phyloP scores from a whole-genome alignment of 2,797 vertebrate species.

The Enteromius anoplus region DNA sequence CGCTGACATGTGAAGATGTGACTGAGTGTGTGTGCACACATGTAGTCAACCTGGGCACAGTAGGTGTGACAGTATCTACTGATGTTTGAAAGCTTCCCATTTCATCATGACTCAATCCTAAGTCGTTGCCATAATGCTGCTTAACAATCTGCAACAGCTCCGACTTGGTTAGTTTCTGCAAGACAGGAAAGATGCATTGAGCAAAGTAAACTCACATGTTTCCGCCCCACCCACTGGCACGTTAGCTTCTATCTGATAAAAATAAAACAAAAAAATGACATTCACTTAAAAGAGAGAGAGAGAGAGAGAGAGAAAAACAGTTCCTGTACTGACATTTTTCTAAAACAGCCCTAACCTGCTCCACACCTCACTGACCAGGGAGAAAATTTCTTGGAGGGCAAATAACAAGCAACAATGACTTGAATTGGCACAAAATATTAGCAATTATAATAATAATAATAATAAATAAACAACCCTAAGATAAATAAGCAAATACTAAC shows the following conservation, averaged over 20 bases:
- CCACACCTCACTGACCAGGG: background rate
- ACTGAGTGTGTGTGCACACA: background rate
- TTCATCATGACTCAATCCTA: conserved; percentile 91
- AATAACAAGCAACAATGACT: background rate
- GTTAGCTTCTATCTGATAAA: background rate
- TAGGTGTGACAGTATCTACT: conserved; percentile 76
- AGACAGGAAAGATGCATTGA: conserved; percentile 18
- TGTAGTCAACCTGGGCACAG: conserved; percentile 79
- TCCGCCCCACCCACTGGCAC: background rate
- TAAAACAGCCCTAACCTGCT: conserved; percentile 53
- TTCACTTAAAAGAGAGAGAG: background rate
- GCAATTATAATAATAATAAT: too few species aligned
- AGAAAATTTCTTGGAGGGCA: background rate
- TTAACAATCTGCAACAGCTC: conserved; percentile 92
- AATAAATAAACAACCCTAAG: background rate
- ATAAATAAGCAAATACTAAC: background rate
- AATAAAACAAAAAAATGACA: background rate
- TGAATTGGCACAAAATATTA: background rate
- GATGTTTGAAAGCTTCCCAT: conserved; percentile 86
- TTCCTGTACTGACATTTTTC: conserved; percentile 15
- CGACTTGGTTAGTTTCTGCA: conserved; percentile 77
- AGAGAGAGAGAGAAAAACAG: background rate
- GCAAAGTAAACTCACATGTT: background rate
- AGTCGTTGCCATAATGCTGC: conserved; percentile 91
- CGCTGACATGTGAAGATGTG: background rate